Percentiles rank a stretch among this genome's conserved stretches.
phyloP scores from a whole-genome alignment of 2,888 invertebrate species.

The Lithophane semibrunnea region DNA sequence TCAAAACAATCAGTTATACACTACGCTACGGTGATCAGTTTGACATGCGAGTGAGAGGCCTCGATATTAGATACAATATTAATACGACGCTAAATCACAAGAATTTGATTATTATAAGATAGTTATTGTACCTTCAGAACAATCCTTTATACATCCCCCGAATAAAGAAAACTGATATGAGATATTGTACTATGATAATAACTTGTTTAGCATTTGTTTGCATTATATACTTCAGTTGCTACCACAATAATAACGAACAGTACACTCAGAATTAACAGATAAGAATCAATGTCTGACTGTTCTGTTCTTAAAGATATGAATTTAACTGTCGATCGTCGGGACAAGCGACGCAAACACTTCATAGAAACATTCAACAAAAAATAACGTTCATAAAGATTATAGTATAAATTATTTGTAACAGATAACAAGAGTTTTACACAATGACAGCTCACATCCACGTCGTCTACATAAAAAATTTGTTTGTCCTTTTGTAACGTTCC shows the following conservation, averaged over 20 bases:
- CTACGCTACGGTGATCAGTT: slow-evolving; percentile 51
- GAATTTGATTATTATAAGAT: slow-evolving; percentile 76
- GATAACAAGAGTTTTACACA: slow-evolving; percentile 59
- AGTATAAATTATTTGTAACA: slow-evolving; percentile 64
- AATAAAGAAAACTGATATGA: slow-evolving; percentile 77
- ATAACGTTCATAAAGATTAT: slow-evolving; percentile 63
- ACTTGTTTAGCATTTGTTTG: slow-evolving; percentile 40
- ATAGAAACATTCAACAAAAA: slow-evolving; percentile 61
- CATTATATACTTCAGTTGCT: slow-evolving; percentile 43
- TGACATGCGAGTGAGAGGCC: slow-evolving; percentile 56
- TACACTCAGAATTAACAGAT: slow-evolving; percentile 28
- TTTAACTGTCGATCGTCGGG: slow-evolving; percentile 23
- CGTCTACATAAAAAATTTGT: slow-evolving; percentile 6
- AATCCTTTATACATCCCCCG: slow-evolving; percentile 65
- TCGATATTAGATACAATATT: slow-evolving; percentile 66
- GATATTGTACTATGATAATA: slow-evolving; percentile 77
- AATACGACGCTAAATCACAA: slow-evolving; percentile 81
- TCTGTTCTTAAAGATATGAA: slow-evolving; percentile 50
- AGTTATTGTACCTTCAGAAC: slow-evolving; percentile 80
- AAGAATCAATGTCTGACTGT: slow-evolving; percentile 13
- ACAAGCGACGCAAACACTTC: slow-evolving; percentile 46
- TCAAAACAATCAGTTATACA: slow-evolving; percentile 46
- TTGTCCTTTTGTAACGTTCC: slow-evolving; percentile 16
- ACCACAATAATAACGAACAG: slow-evolving; percentile 48
- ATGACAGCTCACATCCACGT: slow-evolving; percentile 29